Evolutionary conservation across 2,797 vertebrate genomes (phyloP), one percentile per base, ranked within the genome.

Genomic region (Delichon dasypus): DNA sequence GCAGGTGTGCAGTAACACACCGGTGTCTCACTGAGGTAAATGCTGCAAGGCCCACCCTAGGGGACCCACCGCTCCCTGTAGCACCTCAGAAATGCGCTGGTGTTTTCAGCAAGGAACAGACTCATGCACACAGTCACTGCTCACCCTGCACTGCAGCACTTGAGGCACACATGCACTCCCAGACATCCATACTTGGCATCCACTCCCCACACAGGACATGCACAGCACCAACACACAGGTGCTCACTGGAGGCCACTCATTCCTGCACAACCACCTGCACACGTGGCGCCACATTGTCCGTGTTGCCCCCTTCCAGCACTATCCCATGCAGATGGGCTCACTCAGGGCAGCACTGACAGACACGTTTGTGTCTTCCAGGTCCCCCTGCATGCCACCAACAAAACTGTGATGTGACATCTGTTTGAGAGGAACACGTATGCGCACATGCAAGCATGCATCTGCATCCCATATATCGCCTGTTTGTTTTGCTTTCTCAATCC

Each of bases 91-190:
- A 67, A 64, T 5, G 23, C 2, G 7, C 48, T 0, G 0, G 2
- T 30, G 47, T 22, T 82, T 42, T 73, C 74, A 82, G 44, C 38
- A 47, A 68, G 79, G 50, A 38, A 15, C 23, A 64, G 62, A 7
- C n/a, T 54, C 1, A 6, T 54, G 18, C 38, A 29, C 16, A 7
- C 17, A 32, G 1, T 1, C 14, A 3, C 61, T 32, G 16, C 19
- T 90, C 57, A 29, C 29, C 32, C 34, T 50, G 9, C n/a, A 66
- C 45, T 54, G 32, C 44, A 75, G 57, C 38, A 30, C 57, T 30
- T 29, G 45, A 20, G 85, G 53, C 38, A 29, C 51, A 40, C 25
- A 30, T 0, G 23, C 34, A 44, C 8, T 38, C 66, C 40, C 40
- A 21, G 36, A 29, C 71, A 45, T 36, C 1, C 3, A 11, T 19